Base-by-base conservation (phyloP, 2,797 vertebrate species). In the Pelochelys cantorii region DNA sequence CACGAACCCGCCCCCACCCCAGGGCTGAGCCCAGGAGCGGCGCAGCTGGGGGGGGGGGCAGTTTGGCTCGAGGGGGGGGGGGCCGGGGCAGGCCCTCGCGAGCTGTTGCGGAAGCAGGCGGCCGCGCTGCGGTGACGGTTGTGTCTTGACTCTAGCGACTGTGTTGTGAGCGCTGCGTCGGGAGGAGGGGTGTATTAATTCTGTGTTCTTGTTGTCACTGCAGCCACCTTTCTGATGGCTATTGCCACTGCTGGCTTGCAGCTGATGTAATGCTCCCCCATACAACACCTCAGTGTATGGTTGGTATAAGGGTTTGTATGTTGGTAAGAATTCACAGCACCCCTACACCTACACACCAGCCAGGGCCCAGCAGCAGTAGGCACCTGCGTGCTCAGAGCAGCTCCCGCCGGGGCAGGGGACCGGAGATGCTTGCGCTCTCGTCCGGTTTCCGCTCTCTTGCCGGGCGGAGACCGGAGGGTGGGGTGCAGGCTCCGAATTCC, bases 301-400 rank as follows among this genome's bases (percentile, higher is more conserved):
- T 99, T 99, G 99, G 99, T 99, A 99, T 99, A 99, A 99, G 99
- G 99, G 99, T 99, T 99, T 99, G 99, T 99, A 98, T 98, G 99
- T 99, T 99, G 99, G 99, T 99, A 99, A 99, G 99, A 99, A 99
- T 99, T 99, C 98, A 98, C 99, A 99, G 98, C 98, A 97, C 97
- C 83, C 90, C 89, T 95, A 97, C 97, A 97, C 80, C 95, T 92
- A 81, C 68, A 87, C 85, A 87, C 96, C 96, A 98, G 97, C 94
- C 93, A 97, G 92, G 96, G 94, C 94, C 68, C 83, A 95, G 95
- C 89, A 96, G 85, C 89, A 95, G 96, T 11, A 75, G 71, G 71
- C 37, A 25, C 71, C 23, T 48, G 37, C 31, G 80, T 81, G 84
- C 65, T 53, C 54, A 92, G 84, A 78, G 85, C 90, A 88, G 77